Conservation (phyloP, 2,113 vertebrate species). For the Solenodon paradoxus region DNA sequence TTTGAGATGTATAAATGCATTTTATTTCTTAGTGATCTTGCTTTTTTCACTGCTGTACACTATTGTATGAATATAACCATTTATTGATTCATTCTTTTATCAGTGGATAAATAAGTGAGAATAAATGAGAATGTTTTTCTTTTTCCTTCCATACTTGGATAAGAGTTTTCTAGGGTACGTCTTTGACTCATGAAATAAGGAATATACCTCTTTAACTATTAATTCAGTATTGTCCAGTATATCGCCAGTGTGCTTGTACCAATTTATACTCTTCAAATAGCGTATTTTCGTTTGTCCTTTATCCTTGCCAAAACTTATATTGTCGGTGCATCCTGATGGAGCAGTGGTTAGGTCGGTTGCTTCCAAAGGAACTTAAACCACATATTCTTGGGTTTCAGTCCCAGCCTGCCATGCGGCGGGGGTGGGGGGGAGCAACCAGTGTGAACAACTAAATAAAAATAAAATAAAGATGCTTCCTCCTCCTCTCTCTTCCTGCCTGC, state of each 20-base stretch:
- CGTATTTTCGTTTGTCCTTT: background rate
- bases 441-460: too few species aligned
- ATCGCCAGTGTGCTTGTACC: background rate
- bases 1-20: background rate
- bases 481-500: too few species aligned
- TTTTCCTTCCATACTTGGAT: background rate
- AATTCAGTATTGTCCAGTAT: background rate
- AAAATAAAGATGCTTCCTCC: too few species aligned
- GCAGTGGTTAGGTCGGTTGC: too few species aligned
- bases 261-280: background rate
- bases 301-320: too few species aligned
- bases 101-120: background rate
- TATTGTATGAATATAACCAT: background rate
- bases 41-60: background rate
- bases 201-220: background rate
- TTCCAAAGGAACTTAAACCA: too few species aligned
- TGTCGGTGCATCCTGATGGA: too few species aligned
- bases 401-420: too few species aligned
- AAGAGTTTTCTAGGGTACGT: background rate
- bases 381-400: too few species aligned
- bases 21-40: background rate
- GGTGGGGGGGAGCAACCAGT: too few species aligned
- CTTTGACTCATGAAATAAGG: background rate
- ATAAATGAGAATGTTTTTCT: conserved; percentile 22
- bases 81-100: background rate